Evolutionary conservation across 2,888 invertebrate genomes (phyloP).

Genomic region (Polyploca ridens): DNA sequence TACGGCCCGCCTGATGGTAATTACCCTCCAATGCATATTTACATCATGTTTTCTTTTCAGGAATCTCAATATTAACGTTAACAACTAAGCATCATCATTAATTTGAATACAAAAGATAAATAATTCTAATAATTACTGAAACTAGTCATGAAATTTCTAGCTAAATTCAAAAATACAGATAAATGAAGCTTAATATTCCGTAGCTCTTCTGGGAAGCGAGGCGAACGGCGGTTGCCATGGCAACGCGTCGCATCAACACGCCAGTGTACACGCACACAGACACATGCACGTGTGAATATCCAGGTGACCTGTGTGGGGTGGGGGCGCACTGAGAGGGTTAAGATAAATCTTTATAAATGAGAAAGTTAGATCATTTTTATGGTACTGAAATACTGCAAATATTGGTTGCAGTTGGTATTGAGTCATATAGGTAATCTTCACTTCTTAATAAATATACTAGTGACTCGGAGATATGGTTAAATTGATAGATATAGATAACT

Average conservation of each 20-base stretch:
- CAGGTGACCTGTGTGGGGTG: slow-evolving; percentile 67
- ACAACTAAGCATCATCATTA: too few relatives aligned
- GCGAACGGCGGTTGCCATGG: slow-evolving; percentile 63
- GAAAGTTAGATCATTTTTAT: not conserved
- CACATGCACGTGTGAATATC: slow-evolving; percentile 65
- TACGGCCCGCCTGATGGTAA: too few relatives aligned
- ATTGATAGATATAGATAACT: too few relatives aligned
- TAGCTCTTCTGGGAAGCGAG: slow-evolving; percentile 72
- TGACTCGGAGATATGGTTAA: too few relatives aligned
- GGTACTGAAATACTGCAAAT: not conserved
- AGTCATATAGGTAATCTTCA: too few relatives aligned
- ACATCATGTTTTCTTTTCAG: too few relatives aligned
- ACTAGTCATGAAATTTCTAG: not conserved
- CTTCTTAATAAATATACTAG: too few relatives aligned
- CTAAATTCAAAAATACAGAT: not conserved
- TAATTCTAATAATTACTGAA: not conserved
- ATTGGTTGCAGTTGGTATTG: not conserved
- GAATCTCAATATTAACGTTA: too few relatives aligned
- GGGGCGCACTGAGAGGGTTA: slow-evolving; percentile 36
- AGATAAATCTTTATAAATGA: not conserved
- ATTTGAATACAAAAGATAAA: not conserved
- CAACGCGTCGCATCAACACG: slow-evolving; percentile 82
- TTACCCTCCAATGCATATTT: too few relatives aligned
- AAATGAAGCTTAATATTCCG: slow-evolving; percentile 21
- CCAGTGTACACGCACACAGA: slow-evolving; percentile 37